phyloP scores from a whole-genome alignment of 2,113 vertebrate genomes.

The Montifringilla adamsi region DNA sequence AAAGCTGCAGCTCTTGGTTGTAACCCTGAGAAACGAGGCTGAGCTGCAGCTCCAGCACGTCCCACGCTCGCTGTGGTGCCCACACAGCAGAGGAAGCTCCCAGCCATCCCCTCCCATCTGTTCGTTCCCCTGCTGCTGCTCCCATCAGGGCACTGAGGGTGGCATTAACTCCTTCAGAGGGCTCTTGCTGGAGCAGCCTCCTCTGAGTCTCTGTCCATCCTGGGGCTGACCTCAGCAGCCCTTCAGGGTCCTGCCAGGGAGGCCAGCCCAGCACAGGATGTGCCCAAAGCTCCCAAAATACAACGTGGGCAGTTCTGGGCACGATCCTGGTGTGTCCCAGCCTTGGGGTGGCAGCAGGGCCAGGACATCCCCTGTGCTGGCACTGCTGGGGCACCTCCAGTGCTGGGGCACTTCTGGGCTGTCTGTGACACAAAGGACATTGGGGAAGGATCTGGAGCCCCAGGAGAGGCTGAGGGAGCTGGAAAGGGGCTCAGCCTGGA shows the following conservation, averaged over 20 bases:
- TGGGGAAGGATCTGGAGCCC: background rate
- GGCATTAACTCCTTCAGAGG: no score
- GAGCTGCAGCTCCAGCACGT: background rate
- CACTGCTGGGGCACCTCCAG: background rate
- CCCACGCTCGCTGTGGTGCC: background rate
- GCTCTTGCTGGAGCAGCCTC: background rate
- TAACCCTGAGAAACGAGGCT: background rate
- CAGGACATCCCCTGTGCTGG: background rate
- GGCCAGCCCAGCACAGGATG: background rate
- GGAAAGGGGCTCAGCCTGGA: background rate
- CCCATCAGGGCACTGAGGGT: background rate
- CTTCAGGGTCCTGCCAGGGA: background rate
- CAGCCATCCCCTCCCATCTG: background rate
- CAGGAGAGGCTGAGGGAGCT: background rate
- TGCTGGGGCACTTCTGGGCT: fast-evolving
- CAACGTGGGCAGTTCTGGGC: background rate
- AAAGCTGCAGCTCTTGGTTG: background rate
- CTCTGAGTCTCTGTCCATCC: background rate
- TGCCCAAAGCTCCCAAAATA: background rate
- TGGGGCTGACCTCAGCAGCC: background rate
- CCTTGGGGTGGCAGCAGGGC: background rate
- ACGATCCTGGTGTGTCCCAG: background rate
- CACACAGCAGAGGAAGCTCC: background rate
- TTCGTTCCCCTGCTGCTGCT: background rate
- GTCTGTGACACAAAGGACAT: background rate